Base-by-base conservation (phyloP, 2,888 invertebrate genomes). In the Sesamia inferens region DNA sequence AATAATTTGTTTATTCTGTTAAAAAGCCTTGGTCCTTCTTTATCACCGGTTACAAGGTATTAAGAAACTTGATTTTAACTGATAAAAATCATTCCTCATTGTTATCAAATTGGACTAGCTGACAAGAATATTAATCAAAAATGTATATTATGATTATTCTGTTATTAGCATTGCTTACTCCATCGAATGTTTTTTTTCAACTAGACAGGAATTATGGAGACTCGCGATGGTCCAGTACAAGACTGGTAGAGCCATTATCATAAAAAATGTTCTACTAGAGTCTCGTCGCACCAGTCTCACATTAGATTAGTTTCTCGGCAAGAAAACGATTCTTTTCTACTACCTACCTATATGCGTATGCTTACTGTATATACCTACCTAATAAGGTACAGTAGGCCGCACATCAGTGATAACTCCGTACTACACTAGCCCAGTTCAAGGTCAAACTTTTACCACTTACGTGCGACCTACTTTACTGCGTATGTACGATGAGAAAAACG, bases 11-110 rank as follows among this genome's bases (percentile, higher is more conserved):
- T 24, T 44, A 57, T 31, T 69, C 22, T 22, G 44, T 19, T 6
- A 70, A 6, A 47, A n/a, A n/a, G 22, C 55, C n/a, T 64, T 22
- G 5, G 8, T 24, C 24, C 57, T 47, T 14, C 7, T 22, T 79
- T 77, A 74, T 42, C 79, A 54, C 31, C n/a, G n/a, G 47, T 42
- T 67, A 22, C 64, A 62, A 51, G 22, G 51, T 39, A 39, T 74
- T 63, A 63, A 24, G 13, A 55, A 22, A 64, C 67, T 51, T 57
- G 59, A 68, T 78, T 75, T 75, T 8, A 66, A n/a, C 13, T 81
- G 62, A 76, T 75, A 68, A 79, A 54, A 62, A 16, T 24, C 48
- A 48, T 58, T 55, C 59, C 48, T 24, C 10, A 16, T n/a, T 75
- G 39, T 58, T 80, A 78, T 68, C 61, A 75, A 63, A 47, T 63